A percentile compares a stretch with the other conserved stretches of the same genome.
phyloP scores from a whole-genome alignment of 1,140 invertebrate genomes.

The Ctenoplectra terminalis region DNA sequence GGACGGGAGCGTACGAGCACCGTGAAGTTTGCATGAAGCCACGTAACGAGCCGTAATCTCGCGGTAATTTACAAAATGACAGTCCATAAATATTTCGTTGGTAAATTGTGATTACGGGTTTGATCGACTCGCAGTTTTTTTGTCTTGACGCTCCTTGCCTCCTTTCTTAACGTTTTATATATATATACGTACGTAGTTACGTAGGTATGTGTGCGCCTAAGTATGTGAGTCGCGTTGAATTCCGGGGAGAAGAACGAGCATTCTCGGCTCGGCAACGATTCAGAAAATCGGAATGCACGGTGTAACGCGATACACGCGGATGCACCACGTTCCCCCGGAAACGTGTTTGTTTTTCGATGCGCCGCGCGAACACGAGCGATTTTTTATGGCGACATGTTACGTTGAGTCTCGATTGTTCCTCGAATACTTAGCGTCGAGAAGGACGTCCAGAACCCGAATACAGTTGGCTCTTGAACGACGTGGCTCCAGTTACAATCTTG shows the following conservation, averaged over 20 bases:
- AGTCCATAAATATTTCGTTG: constrained; percentile 69
- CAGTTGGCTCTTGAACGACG: too few species aligned
- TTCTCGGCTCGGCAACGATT: constrained; percentile 4
- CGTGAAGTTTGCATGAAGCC: constrained; percentile 44
- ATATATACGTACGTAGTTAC: background rate
- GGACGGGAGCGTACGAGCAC: constrained; percentile 24
- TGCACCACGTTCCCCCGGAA: constrained; percentile 21
- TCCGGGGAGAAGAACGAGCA: constrained; percentile 12
- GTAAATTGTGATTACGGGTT: constrained; percentile 67
- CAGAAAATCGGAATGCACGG: constrained; percentile 48
- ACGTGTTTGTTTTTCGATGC: constrained; percentile 26
- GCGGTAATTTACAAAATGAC: constrained; percentile 68
- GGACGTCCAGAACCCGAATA: too few species aligned
- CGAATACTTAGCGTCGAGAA: background rate
- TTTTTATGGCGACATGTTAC: constrained; percentile 6
- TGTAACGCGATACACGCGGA: constrained; percentile 22
- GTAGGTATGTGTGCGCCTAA: too few species aligned
- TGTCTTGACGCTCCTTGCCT: constrained; percentile 2
- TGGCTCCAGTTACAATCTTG: too few species aligned
- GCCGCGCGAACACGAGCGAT: background rate
- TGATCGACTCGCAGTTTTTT: constrained; percentile 42
- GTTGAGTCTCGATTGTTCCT: background rate
- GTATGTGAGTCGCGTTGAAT: too few species aligned
- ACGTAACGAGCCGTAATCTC: constrained; percentile 65
- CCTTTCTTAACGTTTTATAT: constrained; percentile 7